phyloP scores from a whole-genome alignment of 2,888 invertebrate species.

The Euproctis similis region DNA sequence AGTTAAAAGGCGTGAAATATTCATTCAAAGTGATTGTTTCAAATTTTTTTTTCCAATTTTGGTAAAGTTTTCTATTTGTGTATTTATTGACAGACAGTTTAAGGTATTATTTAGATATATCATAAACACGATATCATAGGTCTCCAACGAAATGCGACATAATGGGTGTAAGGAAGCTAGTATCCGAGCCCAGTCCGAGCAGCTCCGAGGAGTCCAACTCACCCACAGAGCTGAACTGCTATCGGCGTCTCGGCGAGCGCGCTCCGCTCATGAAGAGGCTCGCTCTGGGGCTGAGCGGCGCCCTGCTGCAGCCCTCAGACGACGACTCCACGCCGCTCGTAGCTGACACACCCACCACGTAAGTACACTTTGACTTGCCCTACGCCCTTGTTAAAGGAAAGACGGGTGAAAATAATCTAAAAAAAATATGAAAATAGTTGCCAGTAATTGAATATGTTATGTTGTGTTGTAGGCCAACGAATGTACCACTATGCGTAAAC shows the following conservation, averaged over 20 bases:
- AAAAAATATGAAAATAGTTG: no score
- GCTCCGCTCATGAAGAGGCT: constrained; percentile 87
- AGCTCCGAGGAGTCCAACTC: constrained; percentile 92
- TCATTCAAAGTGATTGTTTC: background rate
- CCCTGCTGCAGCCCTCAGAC: constrained; percentile 58
- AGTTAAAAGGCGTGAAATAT: no score
- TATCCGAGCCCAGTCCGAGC: constrained; percentile 72
- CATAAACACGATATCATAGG: constrained; percentile 37
- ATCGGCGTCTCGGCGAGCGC: constrained; percentile 83
- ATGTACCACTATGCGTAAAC: constrained; percentile 81
- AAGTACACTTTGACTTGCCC: constrained; percentile 19
- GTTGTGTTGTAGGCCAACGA: constrained; percentile 72
- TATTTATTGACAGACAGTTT: no score
- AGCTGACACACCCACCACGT: constrained; percentile 78
- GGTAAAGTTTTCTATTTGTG: no score
- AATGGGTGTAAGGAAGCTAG: constrained; percentile 48
- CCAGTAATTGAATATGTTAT: background rate
- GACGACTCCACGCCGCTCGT: constrained; percentile 87
- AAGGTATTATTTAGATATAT: no score
- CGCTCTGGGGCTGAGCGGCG: constrained; percentile 83
- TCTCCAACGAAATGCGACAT: constrained; percentile 59
- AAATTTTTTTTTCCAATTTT: no score
- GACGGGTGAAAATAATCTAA: no score
- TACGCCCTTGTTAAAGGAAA: no score
- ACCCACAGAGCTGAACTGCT: constrained; percentile 90